Conservation (phyloP, 2,113 vertebrate species). For the Hypanus sabinus region DNA sequence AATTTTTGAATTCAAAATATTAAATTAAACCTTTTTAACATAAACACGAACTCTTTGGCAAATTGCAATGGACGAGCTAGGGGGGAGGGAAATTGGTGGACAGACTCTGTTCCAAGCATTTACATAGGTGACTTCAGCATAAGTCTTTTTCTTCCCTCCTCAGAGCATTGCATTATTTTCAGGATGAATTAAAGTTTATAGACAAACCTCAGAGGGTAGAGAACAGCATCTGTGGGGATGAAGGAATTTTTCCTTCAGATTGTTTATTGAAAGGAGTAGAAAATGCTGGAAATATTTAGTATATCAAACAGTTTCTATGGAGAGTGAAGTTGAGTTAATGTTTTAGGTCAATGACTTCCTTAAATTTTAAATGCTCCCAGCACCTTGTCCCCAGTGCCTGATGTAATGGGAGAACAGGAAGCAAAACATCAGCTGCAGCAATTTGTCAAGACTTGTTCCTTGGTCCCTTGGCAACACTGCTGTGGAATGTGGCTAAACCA, state of each 20-base stretch:
- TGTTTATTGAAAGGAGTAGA: no score
- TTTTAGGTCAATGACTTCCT: no score
- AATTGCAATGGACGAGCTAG: neutral
- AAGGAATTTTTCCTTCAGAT: no score
- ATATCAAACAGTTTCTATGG: no score
- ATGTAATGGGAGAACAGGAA: neutral
- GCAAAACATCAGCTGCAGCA: neutral
- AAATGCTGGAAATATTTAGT: no score
- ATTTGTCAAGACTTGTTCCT: neutral
- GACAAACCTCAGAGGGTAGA: neutral
- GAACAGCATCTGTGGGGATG: no score
- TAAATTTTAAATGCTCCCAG: neutral
- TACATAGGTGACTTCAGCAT: neutral
- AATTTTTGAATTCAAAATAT: neutral
- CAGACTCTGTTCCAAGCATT: neutral
- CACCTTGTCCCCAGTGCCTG: neutral
- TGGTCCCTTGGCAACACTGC: neutral
- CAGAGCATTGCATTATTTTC: neutral
- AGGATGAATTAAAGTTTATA: neutral
- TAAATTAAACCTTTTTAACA: neutral
- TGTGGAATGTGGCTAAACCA: neutral
- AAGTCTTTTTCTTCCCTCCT: neutral
- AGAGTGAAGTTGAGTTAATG: no score
- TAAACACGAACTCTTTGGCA: neutral
- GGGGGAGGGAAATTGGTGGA: neutral